Base-by-base conservation (phyloP, 1,140 invertebrate genomes). In the Hyposmocoma kahamanoa region DNA sequence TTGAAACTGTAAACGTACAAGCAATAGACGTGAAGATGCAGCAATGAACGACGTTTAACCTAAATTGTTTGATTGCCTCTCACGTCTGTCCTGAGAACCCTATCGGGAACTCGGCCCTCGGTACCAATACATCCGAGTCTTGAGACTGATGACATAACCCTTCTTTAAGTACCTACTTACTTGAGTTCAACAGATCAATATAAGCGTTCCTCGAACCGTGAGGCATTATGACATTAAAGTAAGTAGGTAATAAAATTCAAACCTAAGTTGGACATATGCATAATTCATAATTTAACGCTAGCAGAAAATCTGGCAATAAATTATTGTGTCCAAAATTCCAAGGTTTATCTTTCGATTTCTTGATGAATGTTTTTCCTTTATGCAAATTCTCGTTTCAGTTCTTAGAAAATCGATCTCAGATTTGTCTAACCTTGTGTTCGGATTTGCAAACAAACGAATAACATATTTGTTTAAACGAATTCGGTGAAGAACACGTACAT, bases 51-150 rank as follows among this genome's bases (percentile, higher is more conserved):
- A 39, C 50, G 51, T 64, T 72, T 75, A 74, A 63, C 72, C 72
- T 74, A 62, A 75, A 79, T 76, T 72, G 69, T 71, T 63, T 76
- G 71, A 79, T 79, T 75, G 75, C 43, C 61, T 55, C 61, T 61
- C 63, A 54, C 51, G 59, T 52, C 58, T 57, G 58, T 72, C 60
- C 59, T 56, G 58, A 41, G 56, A 51, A 53, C 62, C 67, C 62
- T 65, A 59, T 50, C 47, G 38, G 39, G 44, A 42, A 39, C 34
- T 48, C 34, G 10, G 44, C 42, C 45, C 34, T 48, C 34, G 10
- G 30, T 26, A 46, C 30, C 39, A 59, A 56, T 51, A 45, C 38
- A 49, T 17, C 28, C 8, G 32, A n/a, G 18, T 36, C 32, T 36
- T 36, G 10, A 15, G 10, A n/a, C n/a, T n/a, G n/a, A n/a, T n/a